Base-by-base conservation (phyloP, 92 coral and sea anemone species). In the Phymanthus crucifer region DNA sequence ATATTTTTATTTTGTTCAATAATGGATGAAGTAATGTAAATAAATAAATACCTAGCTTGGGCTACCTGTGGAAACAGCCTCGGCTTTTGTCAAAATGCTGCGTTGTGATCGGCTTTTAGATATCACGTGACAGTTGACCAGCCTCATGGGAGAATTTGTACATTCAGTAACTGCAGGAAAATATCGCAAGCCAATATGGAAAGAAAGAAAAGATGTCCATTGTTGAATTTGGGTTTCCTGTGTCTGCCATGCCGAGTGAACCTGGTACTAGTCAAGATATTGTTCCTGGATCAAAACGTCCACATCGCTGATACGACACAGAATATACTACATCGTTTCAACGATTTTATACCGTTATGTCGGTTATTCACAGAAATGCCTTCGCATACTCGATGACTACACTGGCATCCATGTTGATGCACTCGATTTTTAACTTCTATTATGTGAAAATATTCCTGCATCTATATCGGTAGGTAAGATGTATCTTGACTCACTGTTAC, bases 361-460 rank as follows among this genome's bases (percentile, higher is more conserved):
- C 78, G 21, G 12, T 31, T 13, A 45, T 95, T 19, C 90, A 89
- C 77, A 87, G 80, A 74, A 96, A 92, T 83, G 96, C 95, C 1
- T 72, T 96, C 66, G 90, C 98, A 0, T 96, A 96, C 45, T 86
- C 94, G 23, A 89, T 94, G 70, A 91, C 99, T 26, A 86, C 99
- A 8, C 40, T 96, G 74, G 99, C 98, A 9, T 79, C 94, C 0
- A 76, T 74, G 11, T 81, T 96, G 94, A 93, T 96, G 91, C 91
- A 91, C 75, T 93, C 96, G 26, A 89, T 96, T 21, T 96, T 96
- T 84, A 88, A 85, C 45, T 96, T 91, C 48, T 96, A 87, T 85
- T 96, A 96, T 48, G 99, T 96, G 21, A 91, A 92, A 50, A 91
- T 92, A 66, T 96, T 96, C 71, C 79, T 96, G 66, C 91, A 94